Evolutionary conservation across 2,113 vertebrate genomes (phyloP).

Genomic region (Peromyscus polionotus): DNA sequence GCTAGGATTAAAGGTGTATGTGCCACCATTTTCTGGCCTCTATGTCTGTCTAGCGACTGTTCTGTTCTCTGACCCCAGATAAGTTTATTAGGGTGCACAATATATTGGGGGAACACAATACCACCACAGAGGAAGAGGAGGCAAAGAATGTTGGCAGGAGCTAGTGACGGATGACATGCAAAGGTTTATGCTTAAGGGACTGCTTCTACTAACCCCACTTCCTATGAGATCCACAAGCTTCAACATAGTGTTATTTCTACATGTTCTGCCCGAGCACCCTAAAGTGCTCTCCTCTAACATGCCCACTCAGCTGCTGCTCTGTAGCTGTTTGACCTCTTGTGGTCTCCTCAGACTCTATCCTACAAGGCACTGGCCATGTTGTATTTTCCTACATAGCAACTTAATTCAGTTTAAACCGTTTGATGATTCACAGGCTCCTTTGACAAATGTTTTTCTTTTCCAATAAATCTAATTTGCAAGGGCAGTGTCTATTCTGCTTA

Average conservation of each 20-base stretch:
- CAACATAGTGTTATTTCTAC: background rate
- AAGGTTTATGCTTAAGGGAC: background rate
- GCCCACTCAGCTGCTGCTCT: background rate
- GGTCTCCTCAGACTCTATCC: background rate
- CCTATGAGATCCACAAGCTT: background rate
- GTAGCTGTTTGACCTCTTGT: background rate
- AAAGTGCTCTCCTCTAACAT: background rate
- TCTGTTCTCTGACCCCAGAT: no score
- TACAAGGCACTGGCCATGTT: background rate
- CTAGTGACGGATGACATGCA: no score
- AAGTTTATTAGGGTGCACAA: no score
- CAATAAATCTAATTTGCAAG: background rate
- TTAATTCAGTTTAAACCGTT: background rate
- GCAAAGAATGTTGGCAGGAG: background rate
- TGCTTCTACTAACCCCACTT: background rate
- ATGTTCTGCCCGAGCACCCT: fast-evolving
- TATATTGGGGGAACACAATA: no score
- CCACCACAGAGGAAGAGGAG: background rate
- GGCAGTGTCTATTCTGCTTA: constrained; percentile 12
- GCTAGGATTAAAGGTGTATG: no score
- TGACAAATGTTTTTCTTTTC: constrained; percentile 26
- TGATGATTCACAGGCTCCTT: background rate
- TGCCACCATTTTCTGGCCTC: no score
- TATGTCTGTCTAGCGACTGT: no score
- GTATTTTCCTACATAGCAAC: background rate